phyloP scores from a whole-genome alignment of 1,140 invertebrate species.

The Atta cephalotes region DNA sequence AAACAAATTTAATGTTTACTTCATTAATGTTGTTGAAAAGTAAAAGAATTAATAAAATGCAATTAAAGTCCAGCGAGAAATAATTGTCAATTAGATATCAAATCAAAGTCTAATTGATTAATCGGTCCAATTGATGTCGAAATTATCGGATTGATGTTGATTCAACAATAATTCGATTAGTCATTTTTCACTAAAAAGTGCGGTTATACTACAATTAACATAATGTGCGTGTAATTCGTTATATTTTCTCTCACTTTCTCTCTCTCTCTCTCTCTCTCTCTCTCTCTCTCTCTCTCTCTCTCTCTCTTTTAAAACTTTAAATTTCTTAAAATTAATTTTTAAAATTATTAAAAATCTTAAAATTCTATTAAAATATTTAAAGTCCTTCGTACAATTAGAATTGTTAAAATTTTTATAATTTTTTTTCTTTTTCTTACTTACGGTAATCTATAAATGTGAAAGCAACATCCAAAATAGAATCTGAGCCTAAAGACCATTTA shows the following conservation, averaged over 20 bases:
- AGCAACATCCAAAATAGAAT: constrained; percentile 77
- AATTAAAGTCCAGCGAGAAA: not conserved
- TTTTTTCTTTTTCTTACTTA: constrained; percentile 65
- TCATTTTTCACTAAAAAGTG: not conserved
- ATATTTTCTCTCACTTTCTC: not conserved
- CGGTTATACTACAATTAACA: not conserved
- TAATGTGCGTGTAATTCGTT: not conserved
- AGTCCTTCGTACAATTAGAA: not conserved
- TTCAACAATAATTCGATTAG: too few relatives aligned
- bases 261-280: not conserved
- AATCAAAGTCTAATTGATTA: too few relatives aligned
- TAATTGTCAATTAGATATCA: too few relatives aligned
- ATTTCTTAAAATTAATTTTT: not conserved
- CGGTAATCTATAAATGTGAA: constrained; percentile 77
- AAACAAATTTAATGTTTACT: not conserved
- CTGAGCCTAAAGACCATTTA: constrained; percentile 72
- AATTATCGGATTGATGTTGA: too few relatives aligned
- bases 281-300: not conserved
- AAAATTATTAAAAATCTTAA: constrained; percentile 13
- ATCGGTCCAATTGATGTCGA: too few relatives aligned
- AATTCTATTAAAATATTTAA: constrained; percentile 20
- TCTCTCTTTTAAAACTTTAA: not conserved
- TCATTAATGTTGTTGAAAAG: not conserved
- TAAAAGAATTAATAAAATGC: not conserved
- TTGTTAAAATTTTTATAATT: constrained; percentile 2